Base-by-base conservation (phyloP, 2,113 vertebrate species). In the Merops nubicus region DNA sequence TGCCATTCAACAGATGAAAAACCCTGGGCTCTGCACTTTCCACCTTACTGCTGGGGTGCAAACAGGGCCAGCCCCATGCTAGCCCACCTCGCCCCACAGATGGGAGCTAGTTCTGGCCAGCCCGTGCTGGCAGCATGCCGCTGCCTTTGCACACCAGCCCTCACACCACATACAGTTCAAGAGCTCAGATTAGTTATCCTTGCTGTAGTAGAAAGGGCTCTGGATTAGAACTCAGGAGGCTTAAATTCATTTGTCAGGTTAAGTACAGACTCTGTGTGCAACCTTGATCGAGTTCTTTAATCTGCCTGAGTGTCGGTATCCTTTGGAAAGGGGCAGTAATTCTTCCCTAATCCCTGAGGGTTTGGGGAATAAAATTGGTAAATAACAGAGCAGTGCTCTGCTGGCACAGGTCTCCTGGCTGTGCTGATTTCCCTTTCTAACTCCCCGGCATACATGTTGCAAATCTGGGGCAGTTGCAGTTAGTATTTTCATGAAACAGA, bases 231-330 rank as follows among this genome's bases (percentile, higher is more conserved):
- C 64, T 70, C 43, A 6, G n/a, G 34, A 94, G 43, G 83, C 34
- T 77, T 93, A 91, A 86, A 77, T 88, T 88, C 8, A 75, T 94
- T 95, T 93, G 82, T 93, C 94, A 93, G n/a, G 25, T 79, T 93
- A 94, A 94, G 56, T 79, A 73, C 45, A 91, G 89, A 21, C 40
- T 75, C 88, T 5, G 33, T 50, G 65, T 40, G 67, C 42, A 75
- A 76, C 64, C 53, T 78, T 42, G 60, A 84, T 25, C 25, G 38
- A 72, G 76, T 51, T 84, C 78, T 92, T 90, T 90, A 92, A 93
- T 91, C 79, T 90, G 69, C 25, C 48, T 15, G 36, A 59, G 64
- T 74, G 38, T 78, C 0, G 0, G 60, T 56, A 75, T 53, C 68
- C 73, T 86, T 88, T 62, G 86, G 83, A 89, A 92, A 84, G 48